Conservation (phyloP, 1,140 invertebrate genomes). For the Gerris buenoi region DNA sequence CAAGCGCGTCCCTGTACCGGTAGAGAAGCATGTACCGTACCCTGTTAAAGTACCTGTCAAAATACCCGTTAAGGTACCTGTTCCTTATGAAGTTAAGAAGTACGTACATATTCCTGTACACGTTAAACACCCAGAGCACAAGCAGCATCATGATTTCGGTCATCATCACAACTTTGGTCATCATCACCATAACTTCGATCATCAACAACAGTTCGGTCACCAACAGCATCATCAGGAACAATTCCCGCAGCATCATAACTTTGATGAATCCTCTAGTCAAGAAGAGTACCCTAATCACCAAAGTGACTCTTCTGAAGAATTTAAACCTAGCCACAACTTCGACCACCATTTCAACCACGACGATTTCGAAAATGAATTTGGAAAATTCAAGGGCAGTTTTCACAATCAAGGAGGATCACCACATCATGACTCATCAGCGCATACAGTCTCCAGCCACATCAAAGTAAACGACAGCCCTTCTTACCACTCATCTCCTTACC, state of each 20-base stretch:
- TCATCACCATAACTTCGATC: not conserved
- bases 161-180: not conserved
- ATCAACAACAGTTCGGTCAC: not conserved
- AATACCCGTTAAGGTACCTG: conserved; percentile 7
- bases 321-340: not conserved
- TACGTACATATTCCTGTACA: conserved; percentile 14
- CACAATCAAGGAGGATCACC: not conserved
- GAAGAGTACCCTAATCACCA: not conserved
- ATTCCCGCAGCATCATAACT: not conserved
- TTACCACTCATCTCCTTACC: not conserved
- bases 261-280: not conserved
- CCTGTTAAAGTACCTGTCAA: conserved; percentile 9
- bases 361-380: not conserved
- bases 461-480: not conserved
- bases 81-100: conserved; percentile 16
- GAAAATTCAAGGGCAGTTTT: not conserved
- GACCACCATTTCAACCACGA: not conserved
- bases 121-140: not conserved
- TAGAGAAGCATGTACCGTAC: conserved; percentile 14
- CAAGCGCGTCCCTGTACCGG: conserved; percentile 16
- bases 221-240: too few species aligned
- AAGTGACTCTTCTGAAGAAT: not conserved
- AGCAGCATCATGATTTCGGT: not conserved
- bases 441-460: not conserved
- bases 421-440: not conserved